Percentiles rank a stretch among this genome's conserved stretches.
Evolutionary conservation across 2,888 invertebrate species (phyloP).

Genomic region (Rhopalosiphum nymphaeae): DNA sequence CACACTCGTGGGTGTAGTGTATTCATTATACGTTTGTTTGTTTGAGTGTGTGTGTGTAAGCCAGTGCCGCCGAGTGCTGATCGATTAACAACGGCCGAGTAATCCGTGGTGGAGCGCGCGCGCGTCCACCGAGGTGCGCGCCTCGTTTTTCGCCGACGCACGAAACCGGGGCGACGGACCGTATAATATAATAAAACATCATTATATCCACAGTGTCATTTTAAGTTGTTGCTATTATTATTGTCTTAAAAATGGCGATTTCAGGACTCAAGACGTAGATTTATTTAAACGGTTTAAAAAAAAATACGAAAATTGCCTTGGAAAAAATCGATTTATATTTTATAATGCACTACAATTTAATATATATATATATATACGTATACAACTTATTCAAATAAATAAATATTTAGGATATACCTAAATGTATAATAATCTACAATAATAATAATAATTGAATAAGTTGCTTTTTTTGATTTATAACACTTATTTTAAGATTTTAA

Average conservation of each 20-base stretch:
- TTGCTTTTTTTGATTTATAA: neutral
- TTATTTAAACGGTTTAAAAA: neutral
- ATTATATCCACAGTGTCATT: neutral
- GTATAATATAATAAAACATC: neutral
- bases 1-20: neutral
- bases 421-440: neutral
- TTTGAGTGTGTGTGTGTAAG: neutral
- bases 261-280: neutral
- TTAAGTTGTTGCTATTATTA: neutral
- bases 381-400: neutral
- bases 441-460: neutral
- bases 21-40: neutral
- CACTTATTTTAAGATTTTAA: neutral
- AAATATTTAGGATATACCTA: neutral
- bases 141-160: neutral
- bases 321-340: neutral
- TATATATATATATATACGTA: neutral
- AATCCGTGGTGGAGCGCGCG: conserved; percentile 21
- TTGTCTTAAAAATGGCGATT: neutral
- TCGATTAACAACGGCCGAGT: conserved; percentile 48
- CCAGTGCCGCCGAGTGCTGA: conserved; percentile 36
- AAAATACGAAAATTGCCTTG: neutral
- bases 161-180: neutral
- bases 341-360: neutral
- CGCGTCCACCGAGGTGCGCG: neutral